These are phyloP conservation scores for Acanthurus lineatus DNA, from an alignment of 2,797 vertebrate genomes.

Conservation along the genomic window DNA sequence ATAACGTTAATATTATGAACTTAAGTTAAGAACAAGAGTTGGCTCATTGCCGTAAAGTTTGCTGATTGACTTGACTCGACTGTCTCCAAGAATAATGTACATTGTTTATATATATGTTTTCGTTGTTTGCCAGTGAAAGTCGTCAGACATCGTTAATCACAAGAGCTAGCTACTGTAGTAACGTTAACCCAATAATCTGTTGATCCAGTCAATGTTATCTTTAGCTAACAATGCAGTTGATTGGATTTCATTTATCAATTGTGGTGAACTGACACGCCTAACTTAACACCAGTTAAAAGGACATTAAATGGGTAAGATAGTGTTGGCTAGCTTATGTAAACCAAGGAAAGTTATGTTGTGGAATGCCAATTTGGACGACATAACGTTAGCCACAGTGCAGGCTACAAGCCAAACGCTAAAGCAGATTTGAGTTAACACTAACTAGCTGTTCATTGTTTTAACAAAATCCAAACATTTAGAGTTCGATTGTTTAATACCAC, in stretches of 20 bases:
- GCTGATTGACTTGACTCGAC: neutral
- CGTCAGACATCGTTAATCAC: constrained; percentile 47
- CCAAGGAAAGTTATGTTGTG: constrained; percentile 54
- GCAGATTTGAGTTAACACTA: neutral
- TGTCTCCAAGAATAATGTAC: neutral
- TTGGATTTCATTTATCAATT: neutral
- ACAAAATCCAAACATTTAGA: fast-evolving
- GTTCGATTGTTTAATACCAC: fast-evolving
- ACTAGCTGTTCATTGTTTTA: neutral
- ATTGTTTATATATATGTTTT: neutral
- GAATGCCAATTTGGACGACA: constrained; percentile 50
- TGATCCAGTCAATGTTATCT: neutral
- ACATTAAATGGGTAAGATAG: neutral
- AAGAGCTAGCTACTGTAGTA: constrained; percentile 17
- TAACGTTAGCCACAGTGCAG: constrained; percentile 37
- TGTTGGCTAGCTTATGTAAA: neutral
- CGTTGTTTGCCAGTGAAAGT: constrained; percentile 10
- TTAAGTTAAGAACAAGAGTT: fast-evolving
- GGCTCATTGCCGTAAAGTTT: fast-evolving
- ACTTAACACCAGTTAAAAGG: fast-evolving
- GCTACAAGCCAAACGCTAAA: neutral
- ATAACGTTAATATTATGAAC: neutral
- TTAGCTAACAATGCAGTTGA: neutral
- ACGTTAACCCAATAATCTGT: neutral
- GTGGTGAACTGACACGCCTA: fast-evolving